Base-by-base conservation (phyloP, 2,888 invertebrate genomes). In the Colostygia pectinataria region DNA sequence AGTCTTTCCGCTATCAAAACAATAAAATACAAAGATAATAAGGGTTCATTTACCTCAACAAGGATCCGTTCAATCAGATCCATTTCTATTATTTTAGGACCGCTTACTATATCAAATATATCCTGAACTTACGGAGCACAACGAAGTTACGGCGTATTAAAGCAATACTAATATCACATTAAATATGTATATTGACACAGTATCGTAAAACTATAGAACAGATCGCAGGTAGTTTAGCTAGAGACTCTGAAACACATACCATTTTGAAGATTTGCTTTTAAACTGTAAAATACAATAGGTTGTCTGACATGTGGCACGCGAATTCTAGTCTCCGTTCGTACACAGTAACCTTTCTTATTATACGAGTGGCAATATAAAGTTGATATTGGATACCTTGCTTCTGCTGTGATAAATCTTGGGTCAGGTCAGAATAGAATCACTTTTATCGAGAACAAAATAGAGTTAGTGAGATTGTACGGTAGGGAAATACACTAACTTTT, bases 131-230 rank as follows among this genome's bases (percentile, higher is more conserved):
- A 70, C 63, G 63, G 47, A 62, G 66, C 68, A 55, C 45, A 49
- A 27, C 57, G 49, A 42, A 60, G 61, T 57, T 65, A 67, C 59
- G 56, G 60, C 50, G 47, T 57, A 62, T 63, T 66, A 64, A 60
- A 59, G 50, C 48, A 60, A 68, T 66, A 65, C 61, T 63, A 69
- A 66, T 63, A 62, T 59, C 55, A 63, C 63, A 65, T 64, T 72
- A 68, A 70, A 63, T 65, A 57, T 52, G 53, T 50, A 55, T 59
- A 63, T 59, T 66, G 67, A 59, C 66, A 52, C 46, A 53, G 41
- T 51, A 41, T 61, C 66, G 61, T 74, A 71, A 74, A 73, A 64
- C 54, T 58, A 39, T 37, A 36, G 56, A 57, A 65, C 63, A 61
- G 8, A 38, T 38, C 37, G 27, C 20, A 28, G 7, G 14, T 9